Evolutionary conservation across 2,888 invertebrate genomes (phyloP).

Genomic region (Megaustenia siamemsis): DNA sequence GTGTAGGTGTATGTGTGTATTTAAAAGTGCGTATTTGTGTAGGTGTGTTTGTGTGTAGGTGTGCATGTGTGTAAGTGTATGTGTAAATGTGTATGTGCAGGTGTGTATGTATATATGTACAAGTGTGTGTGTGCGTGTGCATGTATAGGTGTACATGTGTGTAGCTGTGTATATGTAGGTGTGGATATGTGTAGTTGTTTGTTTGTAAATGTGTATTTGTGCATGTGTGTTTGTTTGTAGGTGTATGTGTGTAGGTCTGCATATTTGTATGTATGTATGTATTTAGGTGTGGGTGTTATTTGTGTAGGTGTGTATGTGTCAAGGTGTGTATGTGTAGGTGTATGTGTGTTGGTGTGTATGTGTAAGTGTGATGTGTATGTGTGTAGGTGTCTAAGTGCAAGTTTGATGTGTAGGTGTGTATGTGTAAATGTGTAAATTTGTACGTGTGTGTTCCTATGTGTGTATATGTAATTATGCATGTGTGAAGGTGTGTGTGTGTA

Average conservation of each 20-base stretch:
- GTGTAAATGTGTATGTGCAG: neutral
- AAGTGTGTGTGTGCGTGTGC: constrained; percentile 11
- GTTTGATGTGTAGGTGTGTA: too few species aligned
- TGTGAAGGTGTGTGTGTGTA: neutral
- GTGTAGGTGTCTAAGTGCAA: too few species aligned
- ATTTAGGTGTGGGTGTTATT: neutral
- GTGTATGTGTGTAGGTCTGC: neutral
- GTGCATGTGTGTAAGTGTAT: constrained; percentile 10
- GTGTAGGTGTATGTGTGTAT: constrained; percentile 10
- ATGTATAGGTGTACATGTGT: constrained; percentile 16
- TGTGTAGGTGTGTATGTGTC: constrained; percentile 4
- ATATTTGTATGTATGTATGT: neutral
- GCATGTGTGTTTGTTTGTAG: neutral
- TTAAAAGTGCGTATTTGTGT: constrained; percentile 8
- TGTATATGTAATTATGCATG: neutral
- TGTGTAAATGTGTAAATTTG: neutral
- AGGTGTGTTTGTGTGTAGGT: neutral
- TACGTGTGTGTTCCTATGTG: too few species aligned
- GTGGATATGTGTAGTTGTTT: neutral
- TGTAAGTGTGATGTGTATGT: too few species aligned
- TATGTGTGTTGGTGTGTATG: neutral
- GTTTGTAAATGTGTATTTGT: neutral
- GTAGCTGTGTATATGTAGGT: neutral
- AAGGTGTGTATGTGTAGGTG: neutral
- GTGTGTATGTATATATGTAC: constrained; percentile 13